phyloP scores from a whole-genome alignment of 2,797 vertebrate species.

The Orientallactaga sibirica region DNA sequence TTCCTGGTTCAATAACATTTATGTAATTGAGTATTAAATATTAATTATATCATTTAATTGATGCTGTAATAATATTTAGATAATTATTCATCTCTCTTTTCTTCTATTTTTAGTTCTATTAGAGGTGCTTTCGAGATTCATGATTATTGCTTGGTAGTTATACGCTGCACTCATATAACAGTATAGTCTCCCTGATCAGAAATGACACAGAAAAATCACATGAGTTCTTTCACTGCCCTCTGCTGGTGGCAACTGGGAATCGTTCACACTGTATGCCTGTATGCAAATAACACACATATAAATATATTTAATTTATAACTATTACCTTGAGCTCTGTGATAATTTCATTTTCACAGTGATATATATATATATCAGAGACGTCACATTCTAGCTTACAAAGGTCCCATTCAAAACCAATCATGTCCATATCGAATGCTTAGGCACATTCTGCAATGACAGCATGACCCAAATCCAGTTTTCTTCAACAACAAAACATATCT shows the following conservation, averaged over 20 bases:
- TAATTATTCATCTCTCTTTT: background rate
- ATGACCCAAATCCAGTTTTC: background rate
- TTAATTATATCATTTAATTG: background rate
- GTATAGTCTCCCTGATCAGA: background rate
- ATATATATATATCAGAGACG: background rate
- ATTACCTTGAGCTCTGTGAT: background rate
- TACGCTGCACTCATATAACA: background rate
- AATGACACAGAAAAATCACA: background rate
- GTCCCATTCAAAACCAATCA: background rate
- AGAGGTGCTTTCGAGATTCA: background rate
- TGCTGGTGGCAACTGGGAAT: conserved; percentile 54
- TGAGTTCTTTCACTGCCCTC: conserved; percentile 59
- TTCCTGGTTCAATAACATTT: background rate
- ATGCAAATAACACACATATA: background rate
- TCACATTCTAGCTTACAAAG: background rate
- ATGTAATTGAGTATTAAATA: background rate
- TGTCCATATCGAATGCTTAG: background rate
- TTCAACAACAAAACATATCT: background rate
- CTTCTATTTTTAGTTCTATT: background rate
- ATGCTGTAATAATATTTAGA: conserved; percentile 20
- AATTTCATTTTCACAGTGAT: background rate
- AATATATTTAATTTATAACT: background rate
- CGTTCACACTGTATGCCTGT: no score
- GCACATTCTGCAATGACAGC: background rate
- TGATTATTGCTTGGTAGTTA: background rate